Conservation (phyloP, 1,140 invertebrate genomes). For the Ostrea denselamellosa region DNA sequence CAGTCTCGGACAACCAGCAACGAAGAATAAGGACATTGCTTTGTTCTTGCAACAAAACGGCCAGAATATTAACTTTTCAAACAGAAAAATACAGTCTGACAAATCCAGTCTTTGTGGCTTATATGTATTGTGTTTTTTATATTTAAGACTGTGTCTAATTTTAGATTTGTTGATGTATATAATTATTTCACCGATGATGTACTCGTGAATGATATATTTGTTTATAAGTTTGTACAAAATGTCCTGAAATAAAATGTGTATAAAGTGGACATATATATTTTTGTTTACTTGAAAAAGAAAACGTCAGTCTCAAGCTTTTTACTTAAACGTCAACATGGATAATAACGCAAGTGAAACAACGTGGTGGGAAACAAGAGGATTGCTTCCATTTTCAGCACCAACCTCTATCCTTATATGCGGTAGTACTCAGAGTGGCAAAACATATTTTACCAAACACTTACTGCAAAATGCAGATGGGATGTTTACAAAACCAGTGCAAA, state of each 20-base stretch:
- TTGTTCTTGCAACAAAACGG: background rate
- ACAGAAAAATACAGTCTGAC: background rate
- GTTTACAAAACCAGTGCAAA: constrained; percentile 43
- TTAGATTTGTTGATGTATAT: constrained; percentile 6
- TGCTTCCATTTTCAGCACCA: constrained; percentile 42
- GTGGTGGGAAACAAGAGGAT: background rate
- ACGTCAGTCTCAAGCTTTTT: background rate
- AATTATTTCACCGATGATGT: constrained; percentile 31
- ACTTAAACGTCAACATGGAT: background rate
- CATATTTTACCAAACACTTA: background rate
- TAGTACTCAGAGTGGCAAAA: constrained; percentile 45
- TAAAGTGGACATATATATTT: background rate
- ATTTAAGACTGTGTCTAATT: constrained; percentile 15
- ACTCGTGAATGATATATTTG: background rate
- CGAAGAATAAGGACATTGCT: too few relatives aligned
- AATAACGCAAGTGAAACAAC: background rate
- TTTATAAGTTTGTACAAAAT: background rate
- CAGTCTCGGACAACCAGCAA: constrained; percentile 28
- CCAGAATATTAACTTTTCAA: background rate
- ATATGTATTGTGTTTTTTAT: constrained; percentile 42
- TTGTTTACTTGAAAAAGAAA: too few relatives aligned
- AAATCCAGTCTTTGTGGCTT: constrained; percentile 31
- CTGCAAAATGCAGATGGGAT: constrained; percentile 37
- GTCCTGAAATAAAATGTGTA: background rate
- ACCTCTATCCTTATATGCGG: constrained; percentile 40